Evolutionary conservation across 2,113 vertebrate species (phyloP).

Genomic region (Passer domesticus): DNA sequence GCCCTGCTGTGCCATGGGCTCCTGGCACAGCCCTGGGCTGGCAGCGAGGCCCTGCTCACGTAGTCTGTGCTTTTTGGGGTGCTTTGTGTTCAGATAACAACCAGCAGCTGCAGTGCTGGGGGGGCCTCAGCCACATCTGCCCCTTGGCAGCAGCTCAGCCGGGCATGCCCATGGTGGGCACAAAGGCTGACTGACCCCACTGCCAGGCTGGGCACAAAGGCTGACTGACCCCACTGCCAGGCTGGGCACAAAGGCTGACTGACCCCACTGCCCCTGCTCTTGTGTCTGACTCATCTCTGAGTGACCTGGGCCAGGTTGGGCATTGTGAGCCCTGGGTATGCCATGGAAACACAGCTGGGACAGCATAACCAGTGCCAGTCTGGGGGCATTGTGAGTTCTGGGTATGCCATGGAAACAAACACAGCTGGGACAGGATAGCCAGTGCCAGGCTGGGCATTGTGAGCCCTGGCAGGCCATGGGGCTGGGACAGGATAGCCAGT

Average conservation of each 20-base stretch:
- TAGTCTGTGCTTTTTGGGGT: fast-evolving
- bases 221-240: background rate
- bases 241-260: background rate
- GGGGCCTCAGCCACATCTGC: background rate
- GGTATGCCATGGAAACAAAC: background rate
- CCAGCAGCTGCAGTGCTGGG: background rate
- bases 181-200: background rate
- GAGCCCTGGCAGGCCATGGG: background rate
- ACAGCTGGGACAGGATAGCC: too few species aligned
- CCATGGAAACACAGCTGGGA: background rate
- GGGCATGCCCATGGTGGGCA: background rate
- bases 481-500: background rate
- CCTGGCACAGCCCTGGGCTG: background rate
- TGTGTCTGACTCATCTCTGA: background rate
- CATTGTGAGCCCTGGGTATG: too few species aligned
- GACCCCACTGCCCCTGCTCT: background rate
- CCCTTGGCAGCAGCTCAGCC: background rate
- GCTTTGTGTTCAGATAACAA: background rate
- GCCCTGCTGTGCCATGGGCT: fast-evolving
- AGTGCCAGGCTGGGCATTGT: background rate
- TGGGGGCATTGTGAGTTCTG: too few species aligned
- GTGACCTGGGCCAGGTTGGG: background rate
- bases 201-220: background rate
- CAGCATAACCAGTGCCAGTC: background rate
- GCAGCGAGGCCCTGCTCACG: background rate